Percentiles rank a stretch among this genome's conserved stretches.
phyloP scores from a whole-genome alignment of 1,140 invertebrate genomes.

The Drosophila malerkotliana region DNA sequence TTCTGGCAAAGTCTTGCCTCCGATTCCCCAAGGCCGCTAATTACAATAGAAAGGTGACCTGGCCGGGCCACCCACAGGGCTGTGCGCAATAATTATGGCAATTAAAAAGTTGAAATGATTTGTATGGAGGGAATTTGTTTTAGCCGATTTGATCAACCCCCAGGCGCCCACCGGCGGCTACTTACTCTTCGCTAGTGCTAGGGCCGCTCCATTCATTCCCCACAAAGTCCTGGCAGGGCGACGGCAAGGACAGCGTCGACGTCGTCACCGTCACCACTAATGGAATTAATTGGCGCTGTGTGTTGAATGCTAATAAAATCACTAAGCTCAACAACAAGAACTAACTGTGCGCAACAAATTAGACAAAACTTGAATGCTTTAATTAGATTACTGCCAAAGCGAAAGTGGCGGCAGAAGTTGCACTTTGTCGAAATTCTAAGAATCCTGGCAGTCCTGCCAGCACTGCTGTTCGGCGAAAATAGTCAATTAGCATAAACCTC shows the following conservation, averaged over 20 bases:
- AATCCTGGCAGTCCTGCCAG: constrained; percentile 11
- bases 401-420: constrained; percentile 6
- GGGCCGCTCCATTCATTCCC: background rate
- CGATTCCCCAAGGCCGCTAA: constrained; percentile 35
- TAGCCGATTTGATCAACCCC: constrained; percentile 56
- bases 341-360: constrained; percentile 62
- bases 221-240: constrained; percentile 1
- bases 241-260: constrained; percentile 14
- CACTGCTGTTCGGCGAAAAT: constrained; percentile 23
- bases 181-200: background rate
- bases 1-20: background rate
- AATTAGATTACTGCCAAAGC: constrained; percentile 55
- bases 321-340: constrained; percentile 46
- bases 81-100: constrained; percentile 63
- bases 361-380: constrained; percentile 68
- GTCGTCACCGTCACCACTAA: constrained; percentile 49
- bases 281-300: constrained; percentile 74
- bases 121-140: constrained; percentile 45
- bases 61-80: background rate
- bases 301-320: constrained; percentile 74
- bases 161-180: constrained; percentile 12
- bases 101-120: constrained; percentile 72
- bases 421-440: constrained; percentile 35
- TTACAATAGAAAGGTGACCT: constrained; percentile 35
- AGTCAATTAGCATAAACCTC: constrained; percentile 60